Evolutionary conservation across 2,888 invertebrate species (phyloP), one percentile per base, ranked within the genome.

Genomic region (Papilio demoleus): DNA sequence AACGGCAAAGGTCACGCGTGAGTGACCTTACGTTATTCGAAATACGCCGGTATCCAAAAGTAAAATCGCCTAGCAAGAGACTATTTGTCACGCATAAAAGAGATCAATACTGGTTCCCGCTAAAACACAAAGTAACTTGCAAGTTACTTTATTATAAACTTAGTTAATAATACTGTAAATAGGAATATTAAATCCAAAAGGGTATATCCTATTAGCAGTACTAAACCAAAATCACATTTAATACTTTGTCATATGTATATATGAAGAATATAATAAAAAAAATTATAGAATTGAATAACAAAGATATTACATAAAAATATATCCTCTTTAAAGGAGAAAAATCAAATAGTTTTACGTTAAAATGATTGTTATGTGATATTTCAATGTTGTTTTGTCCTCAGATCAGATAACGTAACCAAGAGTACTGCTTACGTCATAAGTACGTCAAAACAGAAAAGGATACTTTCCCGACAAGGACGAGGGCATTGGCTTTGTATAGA

Each of bases 31-130:
- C 87, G 88, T 90, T 91, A 91, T 90, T 90, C 88, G 90, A 88
- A 47, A 47, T 47, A 47, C 47, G 84, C 88, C 87, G 88, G 87
- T 88, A 92, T 91, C 87, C 88, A 86, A 90, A 90, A 88, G 88
- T 90, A 89, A 92, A 92, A 90, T 87, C 82, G 82, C 79, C 87
- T 89, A 90, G 88, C 87, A 88, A 85, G 84, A 84, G 86, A 88
- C 90, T 90, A 91, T 92, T 92, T 91, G 89, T 91, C 90, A 90
- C 88, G 86, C 86, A 90, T 88, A 90, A 87, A 88, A 88, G 87
- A 90, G 90, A 91, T 90, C 83, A 86, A 90, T 90, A 83, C 80
- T 72, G 70, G 72, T 73, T 60, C 70, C 70, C 72, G 71, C 74
- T 70, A 71, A 75, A 73, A 75, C 73, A 76, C 72, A 72, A 45